phyloP scores from a whole-genome alignment of 2,888 invertebrate species.

The Drosophila anomalipes region DNA sequence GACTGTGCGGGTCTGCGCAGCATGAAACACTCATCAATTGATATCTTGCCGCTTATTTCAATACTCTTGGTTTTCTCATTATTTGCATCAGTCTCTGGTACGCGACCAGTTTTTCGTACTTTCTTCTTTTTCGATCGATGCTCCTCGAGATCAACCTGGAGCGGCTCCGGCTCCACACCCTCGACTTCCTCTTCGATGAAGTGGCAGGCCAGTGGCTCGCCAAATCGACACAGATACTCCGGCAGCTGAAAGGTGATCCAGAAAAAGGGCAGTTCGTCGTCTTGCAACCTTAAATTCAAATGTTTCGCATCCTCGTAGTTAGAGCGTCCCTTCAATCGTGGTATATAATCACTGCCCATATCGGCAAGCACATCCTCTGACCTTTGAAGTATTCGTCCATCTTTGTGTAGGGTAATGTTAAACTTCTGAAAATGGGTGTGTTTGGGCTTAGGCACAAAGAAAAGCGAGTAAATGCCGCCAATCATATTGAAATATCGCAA shows the following conservation, averaged over 20 bases:
- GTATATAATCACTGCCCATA: neutral
- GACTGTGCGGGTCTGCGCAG: neutral
- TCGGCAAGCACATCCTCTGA: constrained; percentile 30
- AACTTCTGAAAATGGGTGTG: constrained; percentile 63
- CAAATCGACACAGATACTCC: constrained; percentile 73
- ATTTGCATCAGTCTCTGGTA: too few species aligned
- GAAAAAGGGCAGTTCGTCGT: constrained; percentile 65
- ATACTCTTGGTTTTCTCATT: neutral
- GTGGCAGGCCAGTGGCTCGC: constrained; percentile 78
- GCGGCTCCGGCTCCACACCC: neutral
- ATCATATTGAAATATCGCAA: constrained; percentile 74
- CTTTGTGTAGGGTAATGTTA: constrained; percentile 75
- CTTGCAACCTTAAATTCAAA: constrained; percentile 15
- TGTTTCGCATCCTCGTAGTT: neutral
- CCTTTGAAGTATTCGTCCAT: constrained; percentile 48
- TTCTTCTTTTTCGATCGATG: neutral
- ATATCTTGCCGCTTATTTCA: neutral
- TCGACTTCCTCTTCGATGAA: constrained; percentile 70
- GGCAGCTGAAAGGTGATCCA: constrained; percentile 74
- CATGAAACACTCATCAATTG: neutral
- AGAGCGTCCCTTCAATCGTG: neutral
- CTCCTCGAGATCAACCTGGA: neutral
- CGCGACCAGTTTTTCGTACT: neutral
- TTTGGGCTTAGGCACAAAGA: constrained; percentile 72
- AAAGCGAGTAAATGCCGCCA: constrained; percentile 80